Evolutionary conservation across 2,888 invertebrate species (phyloP).

Genomic region (Parapristionchus giblindavisi): DNA sequence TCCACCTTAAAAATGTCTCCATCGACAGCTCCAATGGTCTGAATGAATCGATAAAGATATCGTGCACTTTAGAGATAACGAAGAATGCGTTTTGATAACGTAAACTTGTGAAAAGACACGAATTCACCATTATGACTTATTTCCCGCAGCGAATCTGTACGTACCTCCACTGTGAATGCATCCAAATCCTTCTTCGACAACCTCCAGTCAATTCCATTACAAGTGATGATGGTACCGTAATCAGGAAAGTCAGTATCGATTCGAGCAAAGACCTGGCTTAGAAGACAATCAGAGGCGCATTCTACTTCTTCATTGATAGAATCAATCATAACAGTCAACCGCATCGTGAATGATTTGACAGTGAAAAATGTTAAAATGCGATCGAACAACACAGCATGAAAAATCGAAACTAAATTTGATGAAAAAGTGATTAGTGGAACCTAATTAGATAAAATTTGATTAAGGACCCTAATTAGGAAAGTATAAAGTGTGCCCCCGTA

Average conservation of each 20-base stretch:
- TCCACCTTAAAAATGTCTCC: conserved; percentile 16
- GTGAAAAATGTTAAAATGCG: no score
- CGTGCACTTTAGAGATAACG: background rate
- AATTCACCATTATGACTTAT: no score
- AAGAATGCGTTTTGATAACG: no score
- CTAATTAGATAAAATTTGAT: no score
- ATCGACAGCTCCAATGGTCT: conserved; percentile 22
- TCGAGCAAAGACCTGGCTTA: conserved; percentile 1
- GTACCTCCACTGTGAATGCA: background rate
- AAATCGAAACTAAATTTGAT: no score
- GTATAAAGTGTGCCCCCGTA: no score
- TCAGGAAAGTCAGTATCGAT: background rate
- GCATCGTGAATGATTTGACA: conserved; percentile 1
- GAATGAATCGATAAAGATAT: background rate
- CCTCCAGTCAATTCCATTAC: conserved; percentile 1
- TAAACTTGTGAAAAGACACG: no score
- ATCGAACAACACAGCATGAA: no score
- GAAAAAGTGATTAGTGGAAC: no score
- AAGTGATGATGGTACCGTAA: conserved; percentile 15
- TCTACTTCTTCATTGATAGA: background rate
- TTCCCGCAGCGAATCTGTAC: no score
- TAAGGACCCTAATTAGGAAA: no score
- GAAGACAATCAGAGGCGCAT: background rate
- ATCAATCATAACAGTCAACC: conserved; percentile 3
- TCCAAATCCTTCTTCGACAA: conserved; percentile 19